phyloP scores from a whole-genome alignment of 2,888 invertebrate species.

The Sinelater perroti region DNA sequence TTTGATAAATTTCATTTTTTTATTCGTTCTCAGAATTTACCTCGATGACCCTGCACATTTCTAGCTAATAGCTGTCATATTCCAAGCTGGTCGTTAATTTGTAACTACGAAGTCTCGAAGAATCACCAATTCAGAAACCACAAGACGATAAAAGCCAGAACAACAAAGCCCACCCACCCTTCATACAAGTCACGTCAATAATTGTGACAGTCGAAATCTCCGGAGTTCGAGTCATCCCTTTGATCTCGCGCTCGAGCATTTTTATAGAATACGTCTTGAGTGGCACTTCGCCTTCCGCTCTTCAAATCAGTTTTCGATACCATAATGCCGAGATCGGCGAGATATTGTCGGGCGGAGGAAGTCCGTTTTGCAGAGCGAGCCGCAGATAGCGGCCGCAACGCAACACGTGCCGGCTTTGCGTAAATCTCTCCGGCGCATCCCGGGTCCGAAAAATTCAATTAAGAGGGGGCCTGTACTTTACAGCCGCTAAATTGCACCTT shows the following conservation, averaged over 20 bases:
- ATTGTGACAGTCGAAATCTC: constrained; percentile 15
- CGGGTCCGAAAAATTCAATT: constrained; percentile 1
- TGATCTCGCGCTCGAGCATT: constrained; percentile 17
- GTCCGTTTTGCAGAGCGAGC: too few relatives aligned
- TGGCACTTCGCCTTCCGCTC: constrained; percentile 1
- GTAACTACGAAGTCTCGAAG: too few relatives aligned
- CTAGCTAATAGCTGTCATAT: too few relatives aligned
- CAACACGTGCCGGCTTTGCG: neutral
- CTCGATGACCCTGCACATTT: too few relatives aligned
- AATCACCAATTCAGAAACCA: too few relatives aligned
- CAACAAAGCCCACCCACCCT: too few relatives aligned
- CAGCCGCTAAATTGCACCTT: constrained; percentile 26
- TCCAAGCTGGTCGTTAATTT: too few relatives aligned
- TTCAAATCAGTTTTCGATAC: constrained; percentile 11
- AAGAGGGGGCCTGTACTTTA: constrained; percentile 24
- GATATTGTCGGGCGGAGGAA: neutral
- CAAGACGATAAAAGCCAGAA: too few relatives aligned
- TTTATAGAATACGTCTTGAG: constrained; percentile 14
- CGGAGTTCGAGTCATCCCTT: constrained; percentile 20
- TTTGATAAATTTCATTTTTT: too few relatives aligned
- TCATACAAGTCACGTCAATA: constrained; percentile 10
- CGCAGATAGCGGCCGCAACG: too few relatives aligned
- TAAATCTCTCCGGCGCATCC: neutral
- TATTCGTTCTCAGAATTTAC: too few relatives aligned
- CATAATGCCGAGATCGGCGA: neutral